Evolutionary conservation across 2,888 invertebrate genomes (phyloP).

Genomic region (Caenorhabditis drosophilae): DNA sequence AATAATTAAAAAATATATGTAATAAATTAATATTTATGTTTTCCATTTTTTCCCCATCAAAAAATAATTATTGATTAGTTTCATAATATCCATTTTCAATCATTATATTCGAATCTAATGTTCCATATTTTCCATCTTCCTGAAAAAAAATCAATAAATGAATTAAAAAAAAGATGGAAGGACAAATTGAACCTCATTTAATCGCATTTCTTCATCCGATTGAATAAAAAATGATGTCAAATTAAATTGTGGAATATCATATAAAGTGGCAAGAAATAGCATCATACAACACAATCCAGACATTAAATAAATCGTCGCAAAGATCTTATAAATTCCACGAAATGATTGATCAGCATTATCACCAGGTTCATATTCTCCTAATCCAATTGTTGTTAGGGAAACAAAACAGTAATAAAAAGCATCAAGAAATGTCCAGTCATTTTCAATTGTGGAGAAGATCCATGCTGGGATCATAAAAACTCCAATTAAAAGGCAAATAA

Average conservation of each 20-base stretch:
- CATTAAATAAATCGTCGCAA: slow-evolving; percentile 82
- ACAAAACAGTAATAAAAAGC: slow-evolving; percentile 90
- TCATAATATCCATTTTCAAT: slow-evolving; percentile 29
- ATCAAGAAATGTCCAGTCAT: slow-evolving; percentile 78
- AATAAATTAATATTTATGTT: too few species aligned
- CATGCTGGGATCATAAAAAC: slow-evolving; percentile 81
- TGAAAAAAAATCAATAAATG: slow-evolving; percentile 8
- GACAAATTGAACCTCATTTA: slow-evolving; percentile 16
- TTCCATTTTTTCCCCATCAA: too few species aligned
- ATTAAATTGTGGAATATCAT: slow-evolving; percentile 87
- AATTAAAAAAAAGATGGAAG: background rate
- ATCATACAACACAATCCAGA: slow-evolving; percentile 83
- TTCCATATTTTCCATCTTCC: slow-evolving; percentile 35
- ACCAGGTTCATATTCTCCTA: slow-evolving; percentile 86
- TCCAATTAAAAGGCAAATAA: slow-evolving; percentile 72
- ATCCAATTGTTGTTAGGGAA: slow-evolving; percentile 85
- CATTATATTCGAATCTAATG: slow-evolving; percentile 12
- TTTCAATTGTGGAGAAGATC: slow-evolving; percentile 79
- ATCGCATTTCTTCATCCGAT: slow-evolving; percentile 42
- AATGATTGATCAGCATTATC: slow-evolving; percentile 80
- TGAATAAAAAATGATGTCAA: slow-evolving; percentile 73
- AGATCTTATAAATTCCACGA: slow-evolving; percentile 83
- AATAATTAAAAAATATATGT: background rate
- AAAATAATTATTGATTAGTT: slow-evolving; percentile 7
- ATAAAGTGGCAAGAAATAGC: slow-evolving; percentile 83